phyloP scores from a whole-genome alignment of 2,888 invertebrate species.

The Scaptomyza flava region DNA sequence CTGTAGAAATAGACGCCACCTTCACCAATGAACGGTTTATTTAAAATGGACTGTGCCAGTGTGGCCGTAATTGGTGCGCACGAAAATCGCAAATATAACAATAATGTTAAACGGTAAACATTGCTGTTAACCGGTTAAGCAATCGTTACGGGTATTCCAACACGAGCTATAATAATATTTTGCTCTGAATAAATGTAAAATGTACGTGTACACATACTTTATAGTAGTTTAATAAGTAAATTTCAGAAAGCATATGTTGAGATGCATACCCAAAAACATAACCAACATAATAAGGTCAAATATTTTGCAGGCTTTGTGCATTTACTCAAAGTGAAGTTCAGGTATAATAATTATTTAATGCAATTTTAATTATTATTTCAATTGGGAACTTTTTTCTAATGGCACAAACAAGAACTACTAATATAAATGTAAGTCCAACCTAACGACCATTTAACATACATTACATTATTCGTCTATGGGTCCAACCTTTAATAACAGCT shows the following conservation, averaged over 20 bases:
- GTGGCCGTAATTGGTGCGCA: slow-evolving; percentile 27
- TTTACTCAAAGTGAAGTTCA: no score
- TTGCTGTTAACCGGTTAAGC: slow-evolving; percentile 23
- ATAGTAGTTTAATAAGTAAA: background rate
- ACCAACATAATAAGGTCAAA: background rate
- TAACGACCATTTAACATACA: no score
- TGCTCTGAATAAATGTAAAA: no score
- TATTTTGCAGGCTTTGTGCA: background rate
- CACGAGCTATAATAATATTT: background rate
- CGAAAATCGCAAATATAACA: slow-evolving; percentile 2
- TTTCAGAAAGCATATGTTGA: background rate
- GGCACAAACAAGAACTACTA: background rate
- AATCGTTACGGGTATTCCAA: background rate
- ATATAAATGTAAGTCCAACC: no score
- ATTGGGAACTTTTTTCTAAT: background rate
- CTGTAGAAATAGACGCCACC: slow-evolving; percentile 51
- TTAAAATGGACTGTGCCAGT: slow-evolving; percentile 52
- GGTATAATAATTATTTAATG: no score
- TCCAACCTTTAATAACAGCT: no score
- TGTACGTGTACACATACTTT: background rate
- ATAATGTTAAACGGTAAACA: slow-evolving; percentile 1
- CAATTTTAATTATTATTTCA: background rate
- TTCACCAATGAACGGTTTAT: slow-evolving; percentile 68
- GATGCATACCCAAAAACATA: background rate
- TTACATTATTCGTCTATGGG: no score